Percentiles rank a stretch among this genome's conserved stretches.
phyloP scores from a whole-genome alignment of 2,888 invertebrate genomes.

The Phasia obesa region DNA sequence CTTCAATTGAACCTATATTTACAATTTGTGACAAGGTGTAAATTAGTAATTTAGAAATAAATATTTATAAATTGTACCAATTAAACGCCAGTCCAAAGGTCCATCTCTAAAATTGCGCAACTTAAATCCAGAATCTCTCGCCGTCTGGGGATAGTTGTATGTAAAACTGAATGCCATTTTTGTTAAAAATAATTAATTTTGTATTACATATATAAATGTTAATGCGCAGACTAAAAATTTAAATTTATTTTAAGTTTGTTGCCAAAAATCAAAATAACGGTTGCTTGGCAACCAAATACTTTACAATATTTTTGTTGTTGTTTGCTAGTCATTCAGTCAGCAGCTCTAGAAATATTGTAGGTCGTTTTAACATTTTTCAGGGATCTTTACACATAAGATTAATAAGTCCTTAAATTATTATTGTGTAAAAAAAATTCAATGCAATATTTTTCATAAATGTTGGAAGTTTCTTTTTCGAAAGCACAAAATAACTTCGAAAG shows the following conservation, averaged over 20 bases:
- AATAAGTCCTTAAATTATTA: too few relatives aligned
- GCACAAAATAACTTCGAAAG: too few relatives aligned
- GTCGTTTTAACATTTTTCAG: too few relatives aligned
- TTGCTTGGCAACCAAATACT: slow-evolving; percentile 71
- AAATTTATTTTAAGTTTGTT: slow-evolving; percentile 20
- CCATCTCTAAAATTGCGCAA: slow-evolving; percentile 79
- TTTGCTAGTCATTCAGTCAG: too few relatives aligned
- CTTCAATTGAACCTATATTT: slow-evolving; percentile 79
- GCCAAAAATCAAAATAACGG: slow-evolving; percentile 29
- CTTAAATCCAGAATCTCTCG: slow-evolving; percentile 80
- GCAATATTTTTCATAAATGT: too few relatives aligned
- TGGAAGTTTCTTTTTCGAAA: too few relatives aligned
- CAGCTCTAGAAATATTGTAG: too few relatives aligned
- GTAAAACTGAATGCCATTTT: slow-evolving; percentile 74
- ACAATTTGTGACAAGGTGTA: neutral
- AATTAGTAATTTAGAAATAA: neutral
- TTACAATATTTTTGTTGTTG: neutral
- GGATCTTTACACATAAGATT: too few relatives aligned
- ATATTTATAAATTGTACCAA: slow-evolving; percentile 75
- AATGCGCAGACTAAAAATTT: neutral
- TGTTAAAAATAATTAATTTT: neutral
- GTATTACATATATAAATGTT: neutral
- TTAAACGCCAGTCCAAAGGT: slow-evolving; percentile 80
- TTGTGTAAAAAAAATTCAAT: too few relatives aligned
- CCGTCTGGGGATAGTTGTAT: slow-evolving; percentile 80